These are phyloP conservation scores for Muscicapa striata DNA, from an alignment of 2,797 vertebrate genomes.

Conservation along the genomic window DNA sequence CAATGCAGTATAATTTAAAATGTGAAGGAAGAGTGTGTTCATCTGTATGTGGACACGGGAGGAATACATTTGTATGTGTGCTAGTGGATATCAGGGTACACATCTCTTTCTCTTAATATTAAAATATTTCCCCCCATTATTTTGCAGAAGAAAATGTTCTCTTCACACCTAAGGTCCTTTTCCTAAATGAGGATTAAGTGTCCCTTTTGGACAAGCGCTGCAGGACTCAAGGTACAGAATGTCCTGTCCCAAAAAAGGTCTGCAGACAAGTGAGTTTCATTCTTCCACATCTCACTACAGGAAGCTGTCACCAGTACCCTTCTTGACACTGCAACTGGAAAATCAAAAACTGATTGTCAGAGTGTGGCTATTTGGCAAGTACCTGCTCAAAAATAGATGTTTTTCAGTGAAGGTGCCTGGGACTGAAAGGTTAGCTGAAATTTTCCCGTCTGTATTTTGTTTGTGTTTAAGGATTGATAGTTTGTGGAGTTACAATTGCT, in stretches of 20 bases:
- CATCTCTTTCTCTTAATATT: background rate
- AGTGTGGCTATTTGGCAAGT: background rate
- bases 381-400: background rate
- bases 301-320: fast-evolving
- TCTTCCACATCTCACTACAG: background rate
- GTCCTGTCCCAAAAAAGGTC: background rate
- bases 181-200: background rate
- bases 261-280: background rate
- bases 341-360: background rate
- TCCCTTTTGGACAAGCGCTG: background rate
- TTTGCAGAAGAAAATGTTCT: background rate
- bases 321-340: background rate
- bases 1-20: constrained; percentile 36
- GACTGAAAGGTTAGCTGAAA: background rate
- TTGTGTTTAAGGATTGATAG: background rate
- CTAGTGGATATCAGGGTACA: background rate
- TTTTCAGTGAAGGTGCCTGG: background rate
- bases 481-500: background rate
- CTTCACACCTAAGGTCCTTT: background rate
- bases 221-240: background rate
- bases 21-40: background rate
- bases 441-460: background rate
- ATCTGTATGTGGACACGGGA: background rate
- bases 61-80: background rate
- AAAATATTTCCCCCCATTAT: background rate